Evolutionary conservation across 2,113 vertebrate species (phyloP), one percentile per base, ranked within the genome.

Genomic region (Rhinolophus ferrumequinum): DNA sequence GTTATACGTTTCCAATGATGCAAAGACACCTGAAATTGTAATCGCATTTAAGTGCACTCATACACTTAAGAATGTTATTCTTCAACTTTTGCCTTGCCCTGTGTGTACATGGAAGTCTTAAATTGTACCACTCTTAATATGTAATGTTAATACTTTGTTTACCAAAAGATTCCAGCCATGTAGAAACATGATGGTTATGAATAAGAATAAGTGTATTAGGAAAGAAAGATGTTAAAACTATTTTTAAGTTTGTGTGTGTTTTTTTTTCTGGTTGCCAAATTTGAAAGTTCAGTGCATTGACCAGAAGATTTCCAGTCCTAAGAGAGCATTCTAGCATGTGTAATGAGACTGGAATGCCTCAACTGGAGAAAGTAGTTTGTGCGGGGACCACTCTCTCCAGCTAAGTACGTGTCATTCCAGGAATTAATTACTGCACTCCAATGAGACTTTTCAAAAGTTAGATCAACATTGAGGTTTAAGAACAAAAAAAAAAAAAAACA

Each of bases 81-180:
- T 93, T 95, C n/a, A 62, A 3, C 24, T 47, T 93, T 84, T 77
- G 35, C 38, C 86, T 79, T 69, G 38, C 7, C 75, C 44, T 88
- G 35, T 93, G 98, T 98, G 98, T 99, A 96, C 98, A 98, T 98
- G 47, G 81, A 89, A 97, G 85, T 66, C 22, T 97, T 92, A 86
- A 77, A 80, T 86, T 76, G 33, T 9, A 77, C 38, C 70, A 90
- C 24, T 96, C 28, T 93, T 77, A 94, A 84, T 75, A 94, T 54
- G 18, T 52, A 90, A 88, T 69, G 13, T 66, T 88, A 92, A 96
- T 86, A 67, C 56, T 95, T 95, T 84, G 73, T 94, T 94, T 96
- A 96, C 85, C n/a, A 76, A 97, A 95, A 90, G 50, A 70, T 85
- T 95, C 66, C 62, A 95, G 18, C 58, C 89, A 88, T 50, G 64